Percentiles rank a stretch among this genome's conserved stretches.
phyloP scores from a whole-genome alignment of 1,140 invertebrate species.

The Trichonephila inaurata region DNA sequence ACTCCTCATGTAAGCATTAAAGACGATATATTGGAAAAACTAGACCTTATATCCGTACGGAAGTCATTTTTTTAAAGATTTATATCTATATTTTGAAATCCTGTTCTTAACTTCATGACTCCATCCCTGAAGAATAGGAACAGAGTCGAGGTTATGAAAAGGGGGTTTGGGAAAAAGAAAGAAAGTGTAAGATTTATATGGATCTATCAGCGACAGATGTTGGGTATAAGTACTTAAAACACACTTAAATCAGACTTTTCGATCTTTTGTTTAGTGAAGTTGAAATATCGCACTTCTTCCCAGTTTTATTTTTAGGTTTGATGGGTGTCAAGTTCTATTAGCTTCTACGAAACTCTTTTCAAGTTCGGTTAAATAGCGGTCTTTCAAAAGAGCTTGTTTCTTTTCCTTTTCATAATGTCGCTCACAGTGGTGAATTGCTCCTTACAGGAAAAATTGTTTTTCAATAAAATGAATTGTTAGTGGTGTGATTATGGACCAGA shows the following conservation, averaged over 20 bases:
- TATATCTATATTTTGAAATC: conserved; percentile 51
- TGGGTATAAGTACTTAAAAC: conserved; percentile 45
- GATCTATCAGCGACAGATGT: conserved; percentile 31
- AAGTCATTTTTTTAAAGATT: conserved; percentile 58
- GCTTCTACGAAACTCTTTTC: neutral
- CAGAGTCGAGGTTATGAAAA: neutral
- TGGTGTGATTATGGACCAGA: too few species aligned
- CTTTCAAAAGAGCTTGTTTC: neutral
- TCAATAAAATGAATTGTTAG: neutral
- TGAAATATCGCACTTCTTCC: conserved; percentile 22
- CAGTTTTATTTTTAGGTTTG: conserved; percentile 1
- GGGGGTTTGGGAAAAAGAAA: neutral
- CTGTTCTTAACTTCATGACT: conserved; percentile 31
- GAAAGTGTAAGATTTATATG: conserved; percentile 5
- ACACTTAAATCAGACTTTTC: conserved; percentile 15
- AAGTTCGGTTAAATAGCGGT: neutral
- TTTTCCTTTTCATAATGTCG: neutral
- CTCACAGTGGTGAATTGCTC: too few species aligned
- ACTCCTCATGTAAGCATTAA: conserved; percentile 53
- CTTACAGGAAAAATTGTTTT: neutral
- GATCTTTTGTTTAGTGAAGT: conserved; percentile 17
- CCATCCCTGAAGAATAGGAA: conserved; percentile 14
- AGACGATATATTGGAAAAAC: conserved; percentile 59
- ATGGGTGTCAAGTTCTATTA: neutral
- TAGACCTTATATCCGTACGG: conserved; percentile 28